Conservation (phyloP, 2,888 invertebrate species). For the Oligia fasciuncula region DNA sequence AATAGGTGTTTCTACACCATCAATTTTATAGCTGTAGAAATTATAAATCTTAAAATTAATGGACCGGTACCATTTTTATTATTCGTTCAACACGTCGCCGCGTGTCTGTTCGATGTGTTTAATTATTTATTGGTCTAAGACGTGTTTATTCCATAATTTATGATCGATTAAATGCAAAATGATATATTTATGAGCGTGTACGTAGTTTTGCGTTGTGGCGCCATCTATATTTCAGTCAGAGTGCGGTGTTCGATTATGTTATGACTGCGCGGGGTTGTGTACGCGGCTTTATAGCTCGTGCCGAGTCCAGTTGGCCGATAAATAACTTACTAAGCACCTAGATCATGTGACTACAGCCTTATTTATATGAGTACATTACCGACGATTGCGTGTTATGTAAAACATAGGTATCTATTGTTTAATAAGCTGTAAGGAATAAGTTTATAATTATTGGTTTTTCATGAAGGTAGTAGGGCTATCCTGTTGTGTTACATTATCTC, state of each 20-base stretch:
- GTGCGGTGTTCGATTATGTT: conserved; percentile 66
- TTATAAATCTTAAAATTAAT: conserved; percentile 64
- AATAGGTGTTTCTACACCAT: conserved; percentile 56
- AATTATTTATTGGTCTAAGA: conserved; percentile 75
- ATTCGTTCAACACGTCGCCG: conserved; percentile 69
- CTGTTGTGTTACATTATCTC: neutral
- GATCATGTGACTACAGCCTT: conserved; percentile 70
- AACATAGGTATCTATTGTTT: conserved; percentile 26
- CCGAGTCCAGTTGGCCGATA: conserved; percentile 69
- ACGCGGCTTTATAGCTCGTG: conserved; percentile 70
- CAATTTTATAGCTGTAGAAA: conserved; percentile 60
- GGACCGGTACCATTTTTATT: conserved; percentile 61
- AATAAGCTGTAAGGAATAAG: neutral
- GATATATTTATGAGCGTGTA: conserved; percentile 80
- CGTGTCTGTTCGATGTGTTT: conserved; percentile 68
- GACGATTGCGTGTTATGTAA: conserved; percentile 40
- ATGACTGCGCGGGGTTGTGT: conserved; percentile 66
- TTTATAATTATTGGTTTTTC: neutral
- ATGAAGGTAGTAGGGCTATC: neutral
- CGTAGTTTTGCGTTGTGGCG: conserved; percentile 75
- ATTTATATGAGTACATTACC: conserved; percentile 64
- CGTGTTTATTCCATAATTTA: conserved; percentile 80
- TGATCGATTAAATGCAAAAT: conserved; percentile 78
- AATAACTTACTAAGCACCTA: conserved; percentile 72
- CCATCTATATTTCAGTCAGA: conserved; percentile 76